These are phyloP conservation scores for Sinotaia quadrata DNA, from an alignment of 2,888 invertebrate genomes.

Conservation along the genomic window DNA sequence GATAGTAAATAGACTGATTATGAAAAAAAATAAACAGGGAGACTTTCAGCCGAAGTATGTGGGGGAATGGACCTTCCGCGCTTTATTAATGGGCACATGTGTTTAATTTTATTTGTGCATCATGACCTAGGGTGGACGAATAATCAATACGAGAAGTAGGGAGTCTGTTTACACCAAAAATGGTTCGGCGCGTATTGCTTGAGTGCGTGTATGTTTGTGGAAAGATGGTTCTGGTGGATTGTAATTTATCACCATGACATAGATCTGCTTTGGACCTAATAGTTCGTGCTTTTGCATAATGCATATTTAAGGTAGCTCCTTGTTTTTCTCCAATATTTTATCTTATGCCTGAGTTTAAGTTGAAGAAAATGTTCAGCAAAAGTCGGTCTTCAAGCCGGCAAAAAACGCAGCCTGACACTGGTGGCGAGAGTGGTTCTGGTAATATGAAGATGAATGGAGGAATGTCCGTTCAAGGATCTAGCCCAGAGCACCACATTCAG, in stretches of 20 bases:
- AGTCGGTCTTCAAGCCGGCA: conserved; percentile 35
- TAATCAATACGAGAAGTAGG: no score
- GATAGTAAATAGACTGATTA: conserved; percentile 9
- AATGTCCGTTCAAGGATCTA: conserved; percentile 13
- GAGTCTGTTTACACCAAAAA: conserved; percentile 26
- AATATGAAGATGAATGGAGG: conserved; percentile 21
- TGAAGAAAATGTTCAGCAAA: conserved; percentile 42
- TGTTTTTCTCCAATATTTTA: background rate
- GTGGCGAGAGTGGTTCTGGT: conserved; percentile 2
- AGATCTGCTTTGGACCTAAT: background rate
- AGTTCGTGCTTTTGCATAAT: background rate
- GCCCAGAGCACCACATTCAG: conserved; percentile 23
- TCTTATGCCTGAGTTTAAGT: conserved; percentile 29
- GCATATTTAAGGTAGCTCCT: no score
- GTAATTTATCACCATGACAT: background rate
- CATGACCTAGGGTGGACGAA: no score
- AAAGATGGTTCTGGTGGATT: background rate
- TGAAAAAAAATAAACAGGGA: conserved; percentile 4
- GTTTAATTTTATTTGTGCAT: no score
- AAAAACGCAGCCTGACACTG: conserved; percentile 15
- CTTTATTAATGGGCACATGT: no score
- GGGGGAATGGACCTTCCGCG: conserved; percentile 1
- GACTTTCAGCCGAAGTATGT: no score
- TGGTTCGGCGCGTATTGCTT: conserved; percentile 17
- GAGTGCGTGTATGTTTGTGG: background rate